Evolutionary conservation across 2,888 invertebrate genomes (phyloP).

Genomic region (Lasioglossum malachurum): DNA sequence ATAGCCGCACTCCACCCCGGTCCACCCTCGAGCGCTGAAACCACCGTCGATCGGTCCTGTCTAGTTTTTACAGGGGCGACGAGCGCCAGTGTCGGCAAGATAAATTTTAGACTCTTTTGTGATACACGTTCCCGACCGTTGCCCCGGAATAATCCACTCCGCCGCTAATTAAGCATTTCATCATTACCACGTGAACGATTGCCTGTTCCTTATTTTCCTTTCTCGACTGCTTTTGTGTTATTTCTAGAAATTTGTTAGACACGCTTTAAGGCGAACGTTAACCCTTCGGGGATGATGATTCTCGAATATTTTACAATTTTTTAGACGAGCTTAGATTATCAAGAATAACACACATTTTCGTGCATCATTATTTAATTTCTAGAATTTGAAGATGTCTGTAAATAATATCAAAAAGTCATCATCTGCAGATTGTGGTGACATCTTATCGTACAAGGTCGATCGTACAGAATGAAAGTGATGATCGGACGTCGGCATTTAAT

Average conservation of each 20-base stretch:
- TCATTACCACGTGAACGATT: slow-evolving; percentile 21
- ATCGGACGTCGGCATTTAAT: too few species aligned
- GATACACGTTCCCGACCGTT: slow-evolving; percentile 9
- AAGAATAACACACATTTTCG: too few species aligned
- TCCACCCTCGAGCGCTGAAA: slow-evolving; percentile 24
- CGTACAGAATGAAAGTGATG: too few species aligned
- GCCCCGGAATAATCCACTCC: background rate
- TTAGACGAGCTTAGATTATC: background rate
- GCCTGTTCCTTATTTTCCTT: background rate
- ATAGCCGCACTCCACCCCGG: slow-evolving; percentile 49
- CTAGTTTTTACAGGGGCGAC: slow-evolving; percentile 53
- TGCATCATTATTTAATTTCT: background rate
- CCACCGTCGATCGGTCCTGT: slow-evolving; percentile 56
- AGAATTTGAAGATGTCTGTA: background rate
- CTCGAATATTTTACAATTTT: background rate
- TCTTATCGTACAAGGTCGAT: too few species aligned
- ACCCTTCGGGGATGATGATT: background rate
- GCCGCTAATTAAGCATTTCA: slow-evolving; percentile 39
- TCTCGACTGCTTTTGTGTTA: background rate
- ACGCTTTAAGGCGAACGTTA: background rate
- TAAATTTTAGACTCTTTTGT: slow-evolving; percentile 63
- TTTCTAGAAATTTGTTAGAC: too few species aligned
- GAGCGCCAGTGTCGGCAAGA: slow-evolving; percentile 46
- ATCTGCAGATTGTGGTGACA: too few species aligned
- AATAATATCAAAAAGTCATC: background rate